phyloP scores from a whole-genome alignment of 1,140 invertebrate genomes.

The Brachionus manjavacas region DNA sequence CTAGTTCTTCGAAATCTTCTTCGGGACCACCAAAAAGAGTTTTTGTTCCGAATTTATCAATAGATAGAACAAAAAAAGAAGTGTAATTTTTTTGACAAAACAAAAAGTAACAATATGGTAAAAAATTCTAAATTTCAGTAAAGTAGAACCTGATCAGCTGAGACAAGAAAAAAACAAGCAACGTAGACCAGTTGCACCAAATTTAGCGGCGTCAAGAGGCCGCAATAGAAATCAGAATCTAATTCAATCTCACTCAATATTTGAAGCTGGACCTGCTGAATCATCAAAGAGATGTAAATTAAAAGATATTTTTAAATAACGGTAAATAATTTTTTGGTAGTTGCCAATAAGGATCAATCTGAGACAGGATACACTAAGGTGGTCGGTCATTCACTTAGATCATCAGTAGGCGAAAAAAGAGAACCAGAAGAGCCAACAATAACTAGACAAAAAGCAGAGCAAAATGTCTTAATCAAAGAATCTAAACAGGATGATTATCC shows the following conservation, averaged over 20 bases:
- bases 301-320: not conserved
- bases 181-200: not conserved
- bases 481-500: not conserved
- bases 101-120: not conserved
- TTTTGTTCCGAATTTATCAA: constrained; percentile 33
- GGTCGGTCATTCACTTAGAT: not conserved
- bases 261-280: constrained; percentile 27
- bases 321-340: not conserved
- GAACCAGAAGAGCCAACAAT: not conserved
- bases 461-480: not conserved
- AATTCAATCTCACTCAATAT: constrained; percentile 41
- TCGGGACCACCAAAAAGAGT: not conserved
- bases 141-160: not conserved
- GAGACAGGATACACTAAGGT: not conserved
- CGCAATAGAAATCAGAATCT: constrained; percentile 24
- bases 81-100: not conserved
- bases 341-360: not conserved
- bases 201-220: not conserved
- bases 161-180: constrained; percentile 26
- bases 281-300: constrained; percentile 32
- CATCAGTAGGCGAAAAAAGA: not conserved
- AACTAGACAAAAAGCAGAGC: not conserved
- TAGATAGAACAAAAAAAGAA: constrained; percentile 25
- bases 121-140: not conserved
- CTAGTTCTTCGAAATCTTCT: not conserved